Evolutionary conservation across 2,113 vertebrate species (phyloP), one percentile per base, ranked within the genome.

Genomic region (Dunckerocampus dactyliophorus): DNA sequence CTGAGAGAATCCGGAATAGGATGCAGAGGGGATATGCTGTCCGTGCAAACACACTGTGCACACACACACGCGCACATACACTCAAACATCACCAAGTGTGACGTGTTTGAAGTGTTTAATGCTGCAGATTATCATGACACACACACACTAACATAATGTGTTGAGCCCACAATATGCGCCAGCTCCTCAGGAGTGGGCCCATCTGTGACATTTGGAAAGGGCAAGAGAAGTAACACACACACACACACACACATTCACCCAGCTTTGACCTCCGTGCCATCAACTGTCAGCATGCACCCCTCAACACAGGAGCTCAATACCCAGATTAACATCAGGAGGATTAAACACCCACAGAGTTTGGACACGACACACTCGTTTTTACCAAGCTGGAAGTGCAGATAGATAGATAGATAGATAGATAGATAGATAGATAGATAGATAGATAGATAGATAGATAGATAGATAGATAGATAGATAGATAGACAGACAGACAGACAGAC

Each of bases 171-270:
- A 73, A 76, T 71, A 70, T 57, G 68, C 74, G 71, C 66, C 74
- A 10, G 58, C 77, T 80, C 80, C 74, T 82, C 76, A 64, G 83
- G 79, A 84, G 78, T 75, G 75, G 82, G 82, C 77, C 81, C 77
- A 81, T 85, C 59, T 76, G 73, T 88, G 87, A 89, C 87, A 88
- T 89, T 89, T 89, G 65, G 61, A 88, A 88, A 89, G 88, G 85
- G 83, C 83, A 85, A 58, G 72, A 56, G 82, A 71, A 69, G 74
- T 66, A 75, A 71, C 52, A 48, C 66, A 13, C n/a, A n/a, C 31
- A 21, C 55, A 20, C 37, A 45, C 20, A 39, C 34, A 55, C 34
- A 59, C 39, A 62, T 39, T 54, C 52, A 57, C 43, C 60, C 62
- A 19, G 60, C 71, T 78, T 77, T 88, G 86, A 84, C 84, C 86